Evolutionary conservation across 2,113 vertebrate genomes (phyloP).

Genomic region (Echinops telfairi): DNA sequence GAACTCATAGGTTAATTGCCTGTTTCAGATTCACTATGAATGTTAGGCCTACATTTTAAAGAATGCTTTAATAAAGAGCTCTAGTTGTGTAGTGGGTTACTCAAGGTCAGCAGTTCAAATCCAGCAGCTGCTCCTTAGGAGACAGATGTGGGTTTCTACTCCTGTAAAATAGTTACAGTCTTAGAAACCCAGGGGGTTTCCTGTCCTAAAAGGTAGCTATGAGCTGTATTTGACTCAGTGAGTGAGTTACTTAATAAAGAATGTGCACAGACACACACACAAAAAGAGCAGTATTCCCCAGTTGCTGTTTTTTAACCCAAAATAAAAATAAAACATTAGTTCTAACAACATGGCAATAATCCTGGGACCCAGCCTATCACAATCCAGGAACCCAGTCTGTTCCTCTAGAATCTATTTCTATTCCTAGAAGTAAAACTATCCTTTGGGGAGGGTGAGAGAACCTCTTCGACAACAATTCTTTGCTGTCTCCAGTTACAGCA

Average conservation of each 20-base stretch:
- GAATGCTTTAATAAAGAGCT: background rate
- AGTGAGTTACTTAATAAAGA: too few species aligned
- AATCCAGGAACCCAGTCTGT: background rate
- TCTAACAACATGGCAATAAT: background rate
- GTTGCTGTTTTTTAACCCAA: background rate
- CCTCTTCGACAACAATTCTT: background rate
- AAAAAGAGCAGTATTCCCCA: background rate
- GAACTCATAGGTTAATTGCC: slow-evolving; percentile 8
- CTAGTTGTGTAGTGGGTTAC: too few species aligned
- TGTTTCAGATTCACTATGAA: background rate
- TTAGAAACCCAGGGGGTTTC: too few species aligned
- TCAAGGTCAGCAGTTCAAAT: too few species aligned
- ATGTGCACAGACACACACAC: background rate
- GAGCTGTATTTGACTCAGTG: too few species aligned
- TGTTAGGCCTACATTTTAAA: slow-evolving; percentile 35
- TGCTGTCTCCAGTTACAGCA: background rate
- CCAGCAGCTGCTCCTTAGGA: too few species aligned
- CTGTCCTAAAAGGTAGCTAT: too few species aligned
- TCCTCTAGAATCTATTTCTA: background rate
- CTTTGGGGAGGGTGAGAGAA: background rate
- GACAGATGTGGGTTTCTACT: too few species aligned
- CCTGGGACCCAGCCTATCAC: background rate
- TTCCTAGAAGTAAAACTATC: background rate
- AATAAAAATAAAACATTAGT: background rate
- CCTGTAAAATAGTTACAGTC: too few species aligned